Conservation (phyloP, 2,113 vertebrate species). For the Corapipo altera region DNA sequence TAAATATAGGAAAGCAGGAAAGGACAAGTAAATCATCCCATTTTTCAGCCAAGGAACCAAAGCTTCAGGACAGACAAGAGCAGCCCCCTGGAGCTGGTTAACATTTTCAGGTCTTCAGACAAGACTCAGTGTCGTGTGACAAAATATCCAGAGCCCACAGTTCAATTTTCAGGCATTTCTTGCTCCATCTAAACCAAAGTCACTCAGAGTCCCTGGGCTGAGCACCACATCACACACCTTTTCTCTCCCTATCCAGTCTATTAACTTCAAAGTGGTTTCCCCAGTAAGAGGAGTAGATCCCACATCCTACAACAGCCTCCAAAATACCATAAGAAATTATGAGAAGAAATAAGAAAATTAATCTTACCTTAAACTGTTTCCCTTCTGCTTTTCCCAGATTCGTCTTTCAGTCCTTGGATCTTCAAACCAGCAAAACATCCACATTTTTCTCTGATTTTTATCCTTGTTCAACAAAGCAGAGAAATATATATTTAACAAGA, state of each 20-base stretch:
- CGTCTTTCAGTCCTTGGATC: accelerated
- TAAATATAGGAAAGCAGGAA: neutral
- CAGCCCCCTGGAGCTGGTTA: neutral
- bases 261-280: neutral
- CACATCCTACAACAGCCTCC: neutral
- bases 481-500: neutral
- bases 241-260: neutral
- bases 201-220: neutral
- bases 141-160: neutral
- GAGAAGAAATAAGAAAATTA: neutral
- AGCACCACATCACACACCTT: neutral
- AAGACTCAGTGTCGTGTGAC: neutral
- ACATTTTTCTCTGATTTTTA: neutral
- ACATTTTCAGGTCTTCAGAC: neutral
- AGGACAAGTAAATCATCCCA: neutral
- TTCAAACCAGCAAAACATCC: neutral
- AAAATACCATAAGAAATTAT: neutral
- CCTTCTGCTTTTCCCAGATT: neutral
- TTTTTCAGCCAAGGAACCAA: neutral
- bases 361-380: neutral
- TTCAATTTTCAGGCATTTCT: neutral
- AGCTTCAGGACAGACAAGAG: neutral
- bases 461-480: neutral
- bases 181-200: neutral
- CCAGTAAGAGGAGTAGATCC: neutral